Conservation (phyloP, 2,113 vertebrate genomes). For the Meleagris gallopavo region DNA sequence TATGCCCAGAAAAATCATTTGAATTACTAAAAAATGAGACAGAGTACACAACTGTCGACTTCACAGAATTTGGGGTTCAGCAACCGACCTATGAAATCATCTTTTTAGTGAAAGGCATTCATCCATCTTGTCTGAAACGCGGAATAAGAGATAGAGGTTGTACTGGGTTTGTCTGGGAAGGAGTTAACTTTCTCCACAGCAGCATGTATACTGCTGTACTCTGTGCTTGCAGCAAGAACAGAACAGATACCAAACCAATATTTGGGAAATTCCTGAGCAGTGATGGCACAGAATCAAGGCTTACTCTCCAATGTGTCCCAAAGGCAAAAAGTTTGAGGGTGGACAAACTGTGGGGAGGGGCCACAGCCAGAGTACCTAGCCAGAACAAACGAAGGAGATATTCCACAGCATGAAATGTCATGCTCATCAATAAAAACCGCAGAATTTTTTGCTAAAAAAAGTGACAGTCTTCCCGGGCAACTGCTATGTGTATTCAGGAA, state of each 20-base stretch:
- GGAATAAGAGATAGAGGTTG: neutral
- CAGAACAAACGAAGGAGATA: neutral
- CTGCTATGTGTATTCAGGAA: neutral
- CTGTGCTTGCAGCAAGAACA: neutral
- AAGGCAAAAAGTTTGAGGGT: neutral
- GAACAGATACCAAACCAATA: neutral
- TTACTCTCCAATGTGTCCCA: neutral
- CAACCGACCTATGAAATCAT: neutral
- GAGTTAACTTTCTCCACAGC: neutral
- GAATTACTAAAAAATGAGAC: neutral
- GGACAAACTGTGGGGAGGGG: neutral
- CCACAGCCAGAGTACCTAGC: neutral
- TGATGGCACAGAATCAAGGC: neutral
- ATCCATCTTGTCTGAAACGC: neutral
- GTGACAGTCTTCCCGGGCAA: neutral
- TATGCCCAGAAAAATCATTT: neutral
- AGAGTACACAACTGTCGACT: neutral
- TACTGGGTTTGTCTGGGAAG: neutral
- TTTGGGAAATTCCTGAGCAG: neutral
- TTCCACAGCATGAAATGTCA: neutral
- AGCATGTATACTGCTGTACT: neutral
- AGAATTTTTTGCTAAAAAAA: neutral
- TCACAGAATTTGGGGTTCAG: neutral
- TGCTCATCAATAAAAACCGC: neutral
- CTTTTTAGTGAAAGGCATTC: neutral